phyloP scores from a whole-genome alignment of 2,113 vertebrate genomes.

The Leucopsar rothschildi region DNA sequence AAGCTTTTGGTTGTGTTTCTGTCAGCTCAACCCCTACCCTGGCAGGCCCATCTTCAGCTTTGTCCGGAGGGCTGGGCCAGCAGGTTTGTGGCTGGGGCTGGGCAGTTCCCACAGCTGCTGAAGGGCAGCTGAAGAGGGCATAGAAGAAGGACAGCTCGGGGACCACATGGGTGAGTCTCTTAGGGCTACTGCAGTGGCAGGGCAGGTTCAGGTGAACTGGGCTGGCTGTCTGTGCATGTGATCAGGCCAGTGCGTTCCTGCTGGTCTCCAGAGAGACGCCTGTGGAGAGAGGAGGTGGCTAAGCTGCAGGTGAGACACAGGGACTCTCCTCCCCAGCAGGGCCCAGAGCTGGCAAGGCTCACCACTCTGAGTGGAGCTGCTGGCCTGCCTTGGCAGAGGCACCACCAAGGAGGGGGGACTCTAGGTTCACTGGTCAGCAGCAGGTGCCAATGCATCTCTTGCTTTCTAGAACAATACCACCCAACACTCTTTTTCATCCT shows the following conservation, averaged over 20 bases:
- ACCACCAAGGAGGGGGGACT: accelerated
- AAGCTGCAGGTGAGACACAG: neutral
- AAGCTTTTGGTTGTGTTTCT: neutral
- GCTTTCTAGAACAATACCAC: neutral
- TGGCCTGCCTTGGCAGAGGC: neutral
- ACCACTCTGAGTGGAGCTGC: neutral
- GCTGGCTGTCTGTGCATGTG: neutral
- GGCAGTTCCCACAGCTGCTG: neutral
- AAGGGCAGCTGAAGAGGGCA: neutral
- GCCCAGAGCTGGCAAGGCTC: neutral
- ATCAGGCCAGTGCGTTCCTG: neutral
- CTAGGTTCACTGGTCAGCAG: neutral
- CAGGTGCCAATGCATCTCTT: neutral
- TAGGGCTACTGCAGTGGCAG: neutral
- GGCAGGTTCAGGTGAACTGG: neutral
- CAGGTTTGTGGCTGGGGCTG: neutral
- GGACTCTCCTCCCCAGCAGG: neutral
- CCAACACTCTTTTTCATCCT: neutral
- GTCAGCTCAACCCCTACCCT: neutral
- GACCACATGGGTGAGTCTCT: neutral
- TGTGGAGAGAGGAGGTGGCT: neutral
- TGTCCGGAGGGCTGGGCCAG: neutral
- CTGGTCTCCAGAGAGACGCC: neutral
- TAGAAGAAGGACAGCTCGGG: neutral
- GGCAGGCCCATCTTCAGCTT: neutral